A percentile compares a stretch with the other conserved stretches of the same genome.
phyloP scores from a whole-genome alignment of 2,113 vertebrate species.

The Boulengerochromis microlepis region DNA sequence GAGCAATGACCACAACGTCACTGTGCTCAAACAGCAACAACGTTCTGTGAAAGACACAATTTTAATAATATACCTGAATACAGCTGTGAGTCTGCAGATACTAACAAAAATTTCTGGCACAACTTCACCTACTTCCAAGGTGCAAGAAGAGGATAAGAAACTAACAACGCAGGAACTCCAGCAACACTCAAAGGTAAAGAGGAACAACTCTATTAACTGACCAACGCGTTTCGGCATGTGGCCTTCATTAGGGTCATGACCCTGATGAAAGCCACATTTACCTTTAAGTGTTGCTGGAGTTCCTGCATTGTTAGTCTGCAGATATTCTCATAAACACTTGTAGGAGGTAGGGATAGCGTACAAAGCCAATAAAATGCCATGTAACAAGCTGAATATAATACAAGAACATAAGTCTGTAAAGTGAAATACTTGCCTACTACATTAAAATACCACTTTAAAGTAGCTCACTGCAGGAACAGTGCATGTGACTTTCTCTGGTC shows the following conservation, averaged over 20 bases:
- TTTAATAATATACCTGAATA: neutral
- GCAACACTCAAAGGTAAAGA: neutral
- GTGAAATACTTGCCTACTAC: neutral
- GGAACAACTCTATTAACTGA: neutral
- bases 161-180: neutral
- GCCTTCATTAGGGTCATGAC: neutral
- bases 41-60: constrained; percentile 71
- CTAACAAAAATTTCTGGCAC: neutral
- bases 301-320: neutral
- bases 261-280: neutral
- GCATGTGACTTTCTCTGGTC: neutral
- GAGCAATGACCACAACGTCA: constrained; percentile 88
- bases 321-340: neutral
- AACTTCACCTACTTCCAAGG: neutral
- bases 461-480: neutral
- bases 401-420: neutral
- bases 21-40: constrained; percentile 93
- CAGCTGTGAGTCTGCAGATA: neutral
- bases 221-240: neutral
- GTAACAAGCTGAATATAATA: neutral
- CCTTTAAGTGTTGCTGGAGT: neutral
- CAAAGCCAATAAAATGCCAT: neutral
- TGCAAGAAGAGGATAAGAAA: neutral
- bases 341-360: neutral
- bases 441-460: neutral